Evolutionary conservation across 2,888 invertebrate genomes (phyloP).

Genomic region (Ophion obscuratus): DNA sequence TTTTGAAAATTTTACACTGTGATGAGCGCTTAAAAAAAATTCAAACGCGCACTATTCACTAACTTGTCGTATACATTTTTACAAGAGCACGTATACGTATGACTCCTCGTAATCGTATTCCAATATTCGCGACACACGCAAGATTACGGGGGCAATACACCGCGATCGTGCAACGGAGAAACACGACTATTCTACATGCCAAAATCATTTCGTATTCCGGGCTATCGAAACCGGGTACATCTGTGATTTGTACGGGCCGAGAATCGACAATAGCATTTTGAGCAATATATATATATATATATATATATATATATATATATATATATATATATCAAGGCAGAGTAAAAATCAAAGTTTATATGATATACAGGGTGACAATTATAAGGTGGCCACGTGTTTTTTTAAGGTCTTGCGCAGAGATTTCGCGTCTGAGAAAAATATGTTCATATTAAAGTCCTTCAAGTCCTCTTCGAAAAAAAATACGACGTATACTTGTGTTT

Average conservation of each 20-base stretch:
- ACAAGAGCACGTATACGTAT: background rate
- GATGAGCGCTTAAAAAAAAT: too few relatives aligned
- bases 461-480: too few relatives aligned
- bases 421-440: too few relatives aligned
- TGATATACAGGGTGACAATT: too few relatives aligned
- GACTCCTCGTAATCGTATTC: background rate
- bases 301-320: background rate
- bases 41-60: background rate
- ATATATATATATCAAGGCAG: background rate
- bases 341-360: background rate
- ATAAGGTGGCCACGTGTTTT: too few relatives aligned
- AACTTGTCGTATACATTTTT: background rate
- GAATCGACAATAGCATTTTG: slow-evolving; percentile 69
- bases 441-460: too few relatives aligned
- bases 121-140: slow-evolving; percentile 4
- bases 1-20: too few relatives aligned
- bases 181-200: slow-evolving; percentile 39
- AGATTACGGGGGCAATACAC: slow-evolving; percentile 42
- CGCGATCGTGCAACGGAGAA: slow-evolving; percentile 18
- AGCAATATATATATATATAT: background rate
- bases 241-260: slow-evolving; percentile 73
- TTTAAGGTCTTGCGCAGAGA: too few relatives aligned
- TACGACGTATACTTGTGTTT: too few relatives aligned
- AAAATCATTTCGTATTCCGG: slow-evolving; percentile 74
- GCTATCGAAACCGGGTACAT: slow-evolving; percentile 73